Evolutionary conservation across 2,797 vertebrate species (phyloP).

Genomic region (Onychomys leucogaster): DNA sequence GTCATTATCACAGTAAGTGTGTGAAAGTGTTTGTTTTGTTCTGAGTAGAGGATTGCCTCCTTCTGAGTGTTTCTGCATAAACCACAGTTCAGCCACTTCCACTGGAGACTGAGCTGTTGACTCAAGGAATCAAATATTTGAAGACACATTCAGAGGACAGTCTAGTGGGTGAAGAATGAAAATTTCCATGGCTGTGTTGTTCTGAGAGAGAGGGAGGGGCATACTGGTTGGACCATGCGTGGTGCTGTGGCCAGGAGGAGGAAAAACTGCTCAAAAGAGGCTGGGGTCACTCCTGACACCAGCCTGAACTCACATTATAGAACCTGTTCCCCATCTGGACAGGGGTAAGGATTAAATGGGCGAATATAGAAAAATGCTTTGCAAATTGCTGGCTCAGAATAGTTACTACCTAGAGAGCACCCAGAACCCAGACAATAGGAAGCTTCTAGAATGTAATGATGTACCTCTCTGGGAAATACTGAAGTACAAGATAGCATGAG

Average conservation of each 20-base stretch:
- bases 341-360: neutral
- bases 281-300: neutral
- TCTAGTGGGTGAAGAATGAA: neutral
- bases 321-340: neutral
- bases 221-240: neutral
- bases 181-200: neutral
- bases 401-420: neutral
- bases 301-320: neutral
- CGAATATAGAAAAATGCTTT: neutral
- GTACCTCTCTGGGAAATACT: neutral
- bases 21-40: neutral
- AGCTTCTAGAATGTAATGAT: neutral
- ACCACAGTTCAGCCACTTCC: neutral
- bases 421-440: neutral
- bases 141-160: neutral
- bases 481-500: neutral
- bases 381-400: neutral
- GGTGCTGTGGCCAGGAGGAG: too few relatives aligned
- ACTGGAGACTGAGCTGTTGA: neutral
- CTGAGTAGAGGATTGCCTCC: neutral
- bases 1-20: neutral
- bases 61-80: neutral
- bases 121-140: neutral
- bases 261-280: neutral
- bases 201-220: neutral